Percentiles rank a stretch among this genome's conserved stretches.
Conservation (phyloP, 64 coral and sea anemone species). For the Astreopora myriophthalma region DNA sequence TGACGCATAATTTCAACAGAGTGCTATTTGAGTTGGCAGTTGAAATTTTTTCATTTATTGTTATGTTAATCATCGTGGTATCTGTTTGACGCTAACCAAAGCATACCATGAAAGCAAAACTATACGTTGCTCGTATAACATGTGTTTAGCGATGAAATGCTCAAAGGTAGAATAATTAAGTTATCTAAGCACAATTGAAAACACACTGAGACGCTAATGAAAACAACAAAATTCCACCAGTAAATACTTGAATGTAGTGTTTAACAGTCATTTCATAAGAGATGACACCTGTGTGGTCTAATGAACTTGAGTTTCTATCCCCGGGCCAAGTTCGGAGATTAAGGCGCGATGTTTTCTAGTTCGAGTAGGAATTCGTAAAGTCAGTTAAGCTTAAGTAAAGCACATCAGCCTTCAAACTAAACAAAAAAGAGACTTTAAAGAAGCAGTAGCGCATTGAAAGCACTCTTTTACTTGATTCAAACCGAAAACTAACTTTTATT, state of each 20-base stretch:
- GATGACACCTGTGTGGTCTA: neutral
- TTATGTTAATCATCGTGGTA: neutral
- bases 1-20: neutral
- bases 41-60: conserved; percentile 26
- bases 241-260: conserved; percentile 35
- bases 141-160: neutral
- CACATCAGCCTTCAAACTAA: too few relatives aligned
- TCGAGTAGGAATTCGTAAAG: too few relatives aligned
- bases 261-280: neutral
- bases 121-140: neutral
- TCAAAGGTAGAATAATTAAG: neutral
- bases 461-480: too few relatives aligned
- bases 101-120: conserved; percentile 13
- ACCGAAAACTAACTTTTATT: too few relatives aligned
- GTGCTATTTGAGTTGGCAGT: neutral
- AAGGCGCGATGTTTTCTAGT: neutral
- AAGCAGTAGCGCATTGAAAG: too few relatives aligned
- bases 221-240: conserved; percentile 44
- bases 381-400: too few relatives aligned
- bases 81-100: conserved; percentile 15
- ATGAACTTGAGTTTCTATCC: neutral
- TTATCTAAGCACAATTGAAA: conserved; percentile 2
- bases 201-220: neutral
- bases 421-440: too few relatives aligned
- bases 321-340: neutral